Conservation (phyloP, 2,888 invertebrate genomes). For the Synanthedon andrenaeformis region DNA sequence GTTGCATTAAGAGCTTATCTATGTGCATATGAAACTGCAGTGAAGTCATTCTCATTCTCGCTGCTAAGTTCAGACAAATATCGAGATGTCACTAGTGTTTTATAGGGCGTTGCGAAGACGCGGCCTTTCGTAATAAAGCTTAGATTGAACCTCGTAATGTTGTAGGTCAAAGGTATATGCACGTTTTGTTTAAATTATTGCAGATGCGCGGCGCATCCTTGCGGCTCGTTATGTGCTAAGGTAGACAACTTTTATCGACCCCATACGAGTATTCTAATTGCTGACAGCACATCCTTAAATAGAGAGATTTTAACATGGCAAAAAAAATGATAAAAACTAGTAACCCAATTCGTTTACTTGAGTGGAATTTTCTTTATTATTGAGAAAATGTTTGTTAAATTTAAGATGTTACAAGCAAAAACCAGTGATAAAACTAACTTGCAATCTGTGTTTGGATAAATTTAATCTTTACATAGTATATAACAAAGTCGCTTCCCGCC, state of each 20-base stretch:
- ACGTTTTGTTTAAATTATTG: constrained; percentile 36
- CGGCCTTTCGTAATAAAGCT: constrained; percentile 1
- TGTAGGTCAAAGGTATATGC: constrained; percentile 44
- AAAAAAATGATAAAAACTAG: neutral
- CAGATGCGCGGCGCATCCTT: constrained; percentile 31
- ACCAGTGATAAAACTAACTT: no score
- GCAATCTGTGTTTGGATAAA: no score
- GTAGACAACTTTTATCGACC: constrained; percentile 37
- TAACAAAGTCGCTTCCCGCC: no score
- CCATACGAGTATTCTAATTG: neutral
- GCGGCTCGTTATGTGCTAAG: constrained; percentile 34
- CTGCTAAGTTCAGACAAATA: neutral
- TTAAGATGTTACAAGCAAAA: no score
- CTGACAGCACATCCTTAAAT: neutral
- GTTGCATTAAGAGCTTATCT: no score
- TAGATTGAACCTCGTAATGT: neutral
- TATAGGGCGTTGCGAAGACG: neutral
- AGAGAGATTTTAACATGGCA: neutral
- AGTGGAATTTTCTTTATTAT: no score
- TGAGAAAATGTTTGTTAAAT: no score
- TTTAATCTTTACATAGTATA: no score
- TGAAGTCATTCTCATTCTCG: neutral
- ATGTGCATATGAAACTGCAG: neutral
- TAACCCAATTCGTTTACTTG: no score
- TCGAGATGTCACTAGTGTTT: neutral